Evolutionary conservation across 92 coral and sea anemone species (phyloP), one percentile per base, ranked within the genome.

Genomic region (Palythoa heliodiscus): DNA sequence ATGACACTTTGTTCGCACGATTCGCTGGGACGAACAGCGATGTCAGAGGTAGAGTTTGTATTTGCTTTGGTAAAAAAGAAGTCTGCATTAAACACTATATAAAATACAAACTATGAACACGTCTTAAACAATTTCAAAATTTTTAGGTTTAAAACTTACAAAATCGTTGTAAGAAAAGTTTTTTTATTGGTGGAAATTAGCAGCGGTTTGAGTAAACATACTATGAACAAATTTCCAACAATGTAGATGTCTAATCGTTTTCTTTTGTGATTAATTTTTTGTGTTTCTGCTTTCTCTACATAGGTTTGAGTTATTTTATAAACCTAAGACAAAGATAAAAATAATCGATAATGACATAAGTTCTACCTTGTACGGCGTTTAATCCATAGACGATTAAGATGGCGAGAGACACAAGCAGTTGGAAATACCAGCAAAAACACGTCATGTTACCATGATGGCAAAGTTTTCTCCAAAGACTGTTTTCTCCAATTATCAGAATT

Each of bases 1-100:
- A 94, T 90, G 6, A 94, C 89, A 82, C 98, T 94, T 78, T 93
- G 92, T 66, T 90, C 94, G 77, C 99, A 96, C 78, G 99, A 96
- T 61, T 96, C 99, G 82, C 94, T 92, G 10, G 95, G 92, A 8
- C 7, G 23, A 48, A 91, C 83, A 1, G 91, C 68, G 25, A 84
- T 84, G 66, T 83, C 89, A 74, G 91, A 71, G 12, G 98, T 92
- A 55, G 77, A 17, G 70, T 90, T 90, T 52, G 86, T 76, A 60
- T 77, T 25, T 48, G 90, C 93, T 90, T 15, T 20, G 15, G 17
- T 47, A 0, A 50, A 47, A 22, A 74, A 24, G 0, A 71, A 2
- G 14, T 85, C 1, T 48, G 7, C 11, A 76, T 71, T 11, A 82
- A 17, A 75, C 47, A 11, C 19, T 43, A 3, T 0, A 3, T 43